A percentile compares a stretch with the other conserved stretches of the same genome.
Evolutionary conservation across 1,140 invertebrate species (phyloP).

Genomic region (Chrysoperla carnea): DNA sequence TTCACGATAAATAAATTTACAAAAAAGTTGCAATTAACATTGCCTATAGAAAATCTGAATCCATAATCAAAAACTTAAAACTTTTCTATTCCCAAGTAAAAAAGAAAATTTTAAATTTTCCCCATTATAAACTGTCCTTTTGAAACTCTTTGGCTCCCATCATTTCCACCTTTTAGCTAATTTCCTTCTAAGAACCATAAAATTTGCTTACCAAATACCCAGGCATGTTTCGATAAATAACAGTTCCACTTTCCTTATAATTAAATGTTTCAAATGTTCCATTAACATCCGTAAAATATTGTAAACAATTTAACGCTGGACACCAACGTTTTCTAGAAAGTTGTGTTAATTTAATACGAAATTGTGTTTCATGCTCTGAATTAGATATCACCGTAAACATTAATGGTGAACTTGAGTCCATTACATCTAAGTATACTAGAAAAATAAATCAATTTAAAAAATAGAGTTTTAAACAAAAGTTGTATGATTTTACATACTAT

Average conservation of each 20-base stretch:
- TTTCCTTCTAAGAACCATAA: too few relatives aligned
- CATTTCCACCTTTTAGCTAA: too few relatives aligned
- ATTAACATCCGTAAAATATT: slow-evolving; percentile 38
- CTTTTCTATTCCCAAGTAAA: too few relatives aligned
- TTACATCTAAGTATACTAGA: slow-evolving; percentile 56
- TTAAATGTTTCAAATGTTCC: slow-evolving; percentile 55
- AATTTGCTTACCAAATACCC: slow-evolving; percentile 34
- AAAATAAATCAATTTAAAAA: slow-evolving; percentile 9
- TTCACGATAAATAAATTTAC: too few relatives aligned
- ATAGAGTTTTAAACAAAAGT: neutral
- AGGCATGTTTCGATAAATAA: slow-evolving; percentile 26
- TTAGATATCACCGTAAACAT: slow-evolving; percentile 43
- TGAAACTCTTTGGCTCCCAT: too few relatives aligned
- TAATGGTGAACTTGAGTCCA: slow-evolving; percentile 35
- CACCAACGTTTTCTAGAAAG: slow-evolving; percentile 17
- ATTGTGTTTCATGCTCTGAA: slow-evolving; percentile 29
- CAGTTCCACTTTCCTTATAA: slow-evolving; percentile 36
- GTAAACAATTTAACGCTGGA: slow-evolving; percentile 41
- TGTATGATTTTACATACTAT: slow-evolving; percentile 30
- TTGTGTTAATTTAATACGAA: slow-evolving; percentile 45
- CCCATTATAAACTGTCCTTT: too few relatives aligned
- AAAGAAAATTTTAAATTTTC: too few relatives aligned
- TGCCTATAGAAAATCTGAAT: too few relatives aligned
- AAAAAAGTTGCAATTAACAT: too few relatives aligned
- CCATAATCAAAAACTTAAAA: too few relatives aligned